phyloP scores from a whole-genome alignment of 2,888 invertebrate genomes.

The Seira ritae region DNA sequence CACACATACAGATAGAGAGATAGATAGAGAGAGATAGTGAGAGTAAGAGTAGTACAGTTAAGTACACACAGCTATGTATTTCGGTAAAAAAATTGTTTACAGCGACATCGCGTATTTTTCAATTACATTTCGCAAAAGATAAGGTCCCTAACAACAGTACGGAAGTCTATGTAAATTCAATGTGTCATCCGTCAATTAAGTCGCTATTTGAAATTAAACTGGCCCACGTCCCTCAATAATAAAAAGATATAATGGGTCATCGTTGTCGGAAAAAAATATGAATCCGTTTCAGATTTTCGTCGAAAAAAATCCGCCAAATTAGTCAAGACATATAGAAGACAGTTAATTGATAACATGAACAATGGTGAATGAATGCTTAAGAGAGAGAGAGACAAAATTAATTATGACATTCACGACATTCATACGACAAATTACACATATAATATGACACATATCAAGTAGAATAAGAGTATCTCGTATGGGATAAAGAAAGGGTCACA shows the following conservation, averaged over 20 bases:
- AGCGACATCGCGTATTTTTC: too few relatives aligned
- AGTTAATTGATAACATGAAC: not conserved
- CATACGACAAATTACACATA: not conserved
- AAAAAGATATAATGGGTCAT: too few relatives aligned
- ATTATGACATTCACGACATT: not conserved
- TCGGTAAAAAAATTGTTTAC: not conserved
- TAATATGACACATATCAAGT: not conserved
- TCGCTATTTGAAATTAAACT: not conserved
- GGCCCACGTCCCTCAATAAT: not conserved
- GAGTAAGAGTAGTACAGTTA: conserved; percentile 44
- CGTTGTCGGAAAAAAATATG: too few relatives aligned
- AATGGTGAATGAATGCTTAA: not conserved
- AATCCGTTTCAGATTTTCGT: too few relatives aligned
- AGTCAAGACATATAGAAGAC: conserved; percentile 16
- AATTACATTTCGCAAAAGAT: too few relatives aligned
- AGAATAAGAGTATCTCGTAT: not conserved
- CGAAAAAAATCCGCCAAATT: conserved; percentile 17
- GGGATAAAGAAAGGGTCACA: not conserved
- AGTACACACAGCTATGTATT: conserved; percentile 22
- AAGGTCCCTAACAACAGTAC: too few relatives aligned
- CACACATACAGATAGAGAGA: conserved; percentile 65
- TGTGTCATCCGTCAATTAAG: not conserved
- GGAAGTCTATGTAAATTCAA: not conserved
- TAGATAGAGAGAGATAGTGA: conserved; percentile 46
- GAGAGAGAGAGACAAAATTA: conserved; percentile 17